Conservation (phyloP, 35 echinoderm and acorn worm species). For the Apostichopus parvimensis region DNA sequence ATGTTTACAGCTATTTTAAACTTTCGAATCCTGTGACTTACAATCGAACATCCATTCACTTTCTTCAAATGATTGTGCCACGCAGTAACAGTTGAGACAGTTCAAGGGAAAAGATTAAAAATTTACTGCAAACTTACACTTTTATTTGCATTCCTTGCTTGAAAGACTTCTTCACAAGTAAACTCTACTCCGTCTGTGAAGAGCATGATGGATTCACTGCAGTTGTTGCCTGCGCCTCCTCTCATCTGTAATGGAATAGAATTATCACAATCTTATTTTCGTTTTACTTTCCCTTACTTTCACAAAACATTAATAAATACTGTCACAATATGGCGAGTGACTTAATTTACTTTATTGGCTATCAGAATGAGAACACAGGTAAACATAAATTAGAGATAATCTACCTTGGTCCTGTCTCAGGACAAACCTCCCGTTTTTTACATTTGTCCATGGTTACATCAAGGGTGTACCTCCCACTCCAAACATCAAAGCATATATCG, state of each 20-base stretch:
- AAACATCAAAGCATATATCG: too few species aligned
- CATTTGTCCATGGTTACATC: too few species aligned
- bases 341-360: neutral
- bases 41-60: too few species aligned
- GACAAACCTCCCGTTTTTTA: too few species aligned
- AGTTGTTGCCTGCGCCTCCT: neutral
- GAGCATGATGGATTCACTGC: constrained; percentile 5
- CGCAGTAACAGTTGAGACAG: too few species aligned
- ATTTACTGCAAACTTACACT: neutral
- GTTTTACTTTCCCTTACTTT: neutral
- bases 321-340: neutral
- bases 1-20: too few species aligned
- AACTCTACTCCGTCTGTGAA: constrained; percentile 17
- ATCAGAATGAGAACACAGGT: neutral
- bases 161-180: constrained; percentile 4
- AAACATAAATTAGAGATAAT: too few species aligned
- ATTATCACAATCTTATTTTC: neutral
- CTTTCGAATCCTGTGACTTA: too few species aligned
- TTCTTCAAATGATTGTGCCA: too few species aligned
- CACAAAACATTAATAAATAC: neutral
- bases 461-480: too few species aligned
- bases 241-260: neutral
- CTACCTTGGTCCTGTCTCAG: too few species aligned
- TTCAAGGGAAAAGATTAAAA: too few species aligned
- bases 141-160: neutral